These are phyloP conservation scores for Podargus strigoides DNA, from an alignment of 2,797 vertebrate species.

Conservation along the genomic window DNA sequence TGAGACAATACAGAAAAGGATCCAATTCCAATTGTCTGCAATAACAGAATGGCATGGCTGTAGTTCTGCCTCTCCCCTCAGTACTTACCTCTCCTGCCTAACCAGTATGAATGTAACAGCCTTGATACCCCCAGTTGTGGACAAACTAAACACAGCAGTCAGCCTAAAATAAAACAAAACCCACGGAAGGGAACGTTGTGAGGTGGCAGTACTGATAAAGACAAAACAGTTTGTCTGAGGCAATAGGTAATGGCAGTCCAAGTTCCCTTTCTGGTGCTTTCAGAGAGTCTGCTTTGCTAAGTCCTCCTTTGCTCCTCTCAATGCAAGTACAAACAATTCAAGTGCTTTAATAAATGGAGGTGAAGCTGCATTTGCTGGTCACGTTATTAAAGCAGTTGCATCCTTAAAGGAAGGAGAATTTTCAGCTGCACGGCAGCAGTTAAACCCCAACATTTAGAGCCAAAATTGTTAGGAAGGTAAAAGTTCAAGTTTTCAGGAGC, in stretches of 20 bases:
- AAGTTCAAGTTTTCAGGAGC: neutral
- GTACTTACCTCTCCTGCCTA: neutral
- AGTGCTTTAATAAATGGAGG: neutral
- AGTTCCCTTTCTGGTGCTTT: neutral
- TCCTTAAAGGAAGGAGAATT: neutral
- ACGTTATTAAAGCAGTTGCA: neutral
- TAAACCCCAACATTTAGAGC: no score
- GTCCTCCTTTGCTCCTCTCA: rapidly evolving
- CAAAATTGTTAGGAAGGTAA: neutral
- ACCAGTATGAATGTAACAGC: rapidly evolving
- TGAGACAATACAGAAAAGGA: slow-evolving; percentile 27
- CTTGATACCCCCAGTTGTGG: neutral
- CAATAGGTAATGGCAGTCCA: rapidly evolving
- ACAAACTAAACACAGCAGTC: neutral
- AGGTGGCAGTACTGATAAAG: neutral
- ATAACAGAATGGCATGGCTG: neutral
- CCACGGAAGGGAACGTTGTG: neutral
- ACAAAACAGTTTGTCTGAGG: neutral
- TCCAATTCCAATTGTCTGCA: neutral
- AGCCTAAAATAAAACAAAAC: neutral
- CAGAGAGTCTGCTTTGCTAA: rapidly evolving
- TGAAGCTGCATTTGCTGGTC: neutral
- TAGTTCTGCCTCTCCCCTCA: neutral
- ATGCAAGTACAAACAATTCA: rapidly evolving
- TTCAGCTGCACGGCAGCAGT: neutral